These are phyloP conservation scores for Poeciliopsis turrubarensis DNA, from an alignment of 2,113 vertebrate genomes.

Conservation along the genomic window DNA sequence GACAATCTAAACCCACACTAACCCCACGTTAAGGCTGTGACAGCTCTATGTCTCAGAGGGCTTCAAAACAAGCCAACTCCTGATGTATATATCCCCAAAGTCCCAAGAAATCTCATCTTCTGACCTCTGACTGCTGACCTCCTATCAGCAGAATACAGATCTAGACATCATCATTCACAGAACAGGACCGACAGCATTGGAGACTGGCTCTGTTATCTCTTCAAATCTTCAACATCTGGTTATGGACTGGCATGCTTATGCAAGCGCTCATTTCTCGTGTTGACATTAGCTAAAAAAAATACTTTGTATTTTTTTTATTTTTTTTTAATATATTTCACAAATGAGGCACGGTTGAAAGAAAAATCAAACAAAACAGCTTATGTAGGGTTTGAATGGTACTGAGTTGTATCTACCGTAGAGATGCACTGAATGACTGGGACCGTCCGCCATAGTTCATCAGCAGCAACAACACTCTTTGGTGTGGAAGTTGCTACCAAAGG, in stretches of 20 bases:
- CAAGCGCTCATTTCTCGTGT: not conserved
- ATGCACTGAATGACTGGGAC: too few species aligned
- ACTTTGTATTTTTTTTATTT: too few species aligned
- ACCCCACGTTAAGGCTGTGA: constrained; percentile 54
- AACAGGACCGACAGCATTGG: constrained; percentile 3
- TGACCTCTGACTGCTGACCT: constrained; percentile 34
- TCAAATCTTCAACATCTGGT: not conserved
- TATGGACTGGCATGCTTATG: not conserved
- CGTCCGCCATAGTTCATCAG: too few species aligned
- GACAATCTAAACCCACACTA: constrained; percentile 18
- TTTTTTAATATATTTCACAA: too few species aligned
- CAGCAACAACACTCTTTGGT: not conserved
- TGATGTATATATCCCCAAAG: constrained; percentile 39
- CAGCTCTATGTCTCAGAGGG: constrained; percentile 29
- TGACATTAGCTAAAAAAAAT: not conserved
- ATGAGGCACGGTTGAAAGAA: too few species aligned
- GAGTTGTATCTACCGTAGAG: too few species aligned
- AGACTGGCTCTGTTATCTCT: constrained; percentile 8
- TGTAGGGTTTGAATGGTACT: not conserved
- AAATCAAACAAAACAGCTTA: not conserved
- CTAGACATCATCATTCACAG: constrained; percentile 20
- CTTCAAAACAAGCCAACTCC: constrained; percentile 18
- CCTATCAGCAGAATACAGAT: constrained; percentile 25
- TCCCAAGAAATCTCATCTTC: constrained; percentile 41
- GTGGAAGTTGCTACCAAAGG: not conserved